phyloP scores from a whole-genome alignment of 2,113 vertebrate species.

The human region DNA sequence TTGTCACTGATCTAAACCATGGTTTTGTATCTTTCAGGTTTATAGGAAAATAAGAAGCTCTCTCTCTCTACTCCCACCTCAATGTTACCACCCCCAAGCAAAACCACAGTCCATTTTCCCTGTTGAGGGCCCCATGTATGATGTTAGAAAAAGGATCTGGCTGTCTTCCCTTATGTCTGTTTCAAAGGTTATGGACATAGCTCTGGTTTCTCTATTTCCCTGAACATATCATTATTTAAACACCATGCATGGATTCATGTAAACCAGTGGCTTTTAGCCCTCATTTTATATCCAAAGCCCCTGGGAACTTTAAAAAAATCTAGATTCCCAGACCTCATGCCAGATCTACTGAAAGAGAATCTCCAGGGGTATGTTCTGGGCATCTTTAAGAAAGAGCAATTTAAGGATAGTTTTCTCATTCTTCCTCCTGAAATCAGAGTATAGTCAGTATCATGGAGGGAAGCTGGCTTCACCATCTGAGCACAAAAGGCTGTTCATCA shows the following conservation, averaged over 20 bases:
- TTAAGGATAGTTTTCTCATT: background rate
- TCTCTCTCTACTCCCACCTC: background rate
- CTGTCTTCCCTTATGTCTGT: background rate
- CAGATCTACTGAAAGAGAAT: background rate
- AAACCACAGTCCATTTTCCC: background rate
- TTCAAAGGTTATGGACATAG: background rate
- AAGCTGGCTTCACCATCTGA: too few relatives aligned
- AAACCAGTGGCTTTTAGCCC: background rate
- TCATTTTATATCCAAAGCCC: background rate
- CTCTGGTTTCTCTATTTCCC: background rate
- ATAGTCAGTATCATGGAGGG: accelerated
- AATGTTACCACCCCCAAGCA: background rate
- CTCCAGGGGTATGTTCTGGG: background rate
- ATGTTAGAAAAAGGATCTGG: background rate
- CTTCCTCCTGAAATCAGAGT: background rate
- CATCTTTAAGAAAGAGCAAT: background rate
- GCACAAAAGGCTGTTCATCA: accelerated
- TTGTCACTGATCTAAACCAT: background rate
- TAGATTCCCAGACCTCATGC: background rate
- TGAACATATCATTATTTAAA: background rate
- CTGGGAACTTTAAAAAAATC: background rate
- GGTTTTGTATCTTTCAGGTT: background rate
- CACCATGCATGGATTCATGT: background rate
- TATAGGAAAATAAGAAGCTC: background rate
- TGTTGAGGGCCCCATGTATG: background rate